phyloP scores from a whole-genome alignment of 2,888 invertebrate genomes.

The Limnephilus lunatus region DNA sequence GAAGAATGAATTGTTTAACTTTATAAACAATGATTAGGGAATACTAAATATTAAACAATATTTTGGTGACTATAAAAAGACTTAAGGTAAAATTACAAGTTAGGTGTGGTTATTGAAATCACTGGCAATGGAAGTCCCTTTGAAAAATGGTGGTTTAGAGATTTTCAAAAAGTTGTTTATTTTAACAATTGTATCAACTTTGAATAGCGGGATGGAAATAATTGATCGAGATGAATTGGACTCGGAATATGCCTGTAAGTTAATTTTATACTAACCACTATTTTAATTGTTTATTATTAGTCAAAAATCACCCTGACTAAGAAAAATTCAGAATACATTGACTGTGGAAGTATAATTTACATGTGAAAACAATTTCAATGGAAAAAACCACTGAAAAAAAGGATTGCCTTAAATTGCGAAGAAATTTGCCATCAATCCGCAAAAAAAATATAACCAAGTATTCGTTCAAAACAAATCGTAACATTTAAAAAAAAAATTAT shows the following conservation, averaged over 20 bases:
- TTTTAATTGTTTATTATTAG: too few relatives aligned
- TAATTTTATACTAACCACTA: background rate
- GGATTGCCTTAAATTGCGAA: background rate
- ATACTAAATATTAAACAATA: background rate
- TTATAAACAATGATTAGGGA: constrained; percentile 17
- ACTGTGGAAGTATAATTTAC: too few relatives aligned
- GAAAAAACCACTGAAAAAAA: background rate
- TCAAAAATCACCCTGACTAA: too few relatives aligned
- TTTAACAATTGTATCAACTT: background rate
- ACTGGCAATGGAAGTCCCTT: background rate
- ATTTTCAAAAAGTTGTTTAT: background rate
- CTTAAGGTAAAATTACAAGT: too few relatives aligned
- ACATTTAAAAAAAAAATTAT: background rate
- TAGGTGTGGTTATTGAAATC: background rate
- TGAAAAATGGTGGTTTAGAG: background rate
- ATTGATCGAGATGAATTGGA: too few relatives aligned
- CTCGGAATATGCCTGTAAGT: constrained; percentile 9
- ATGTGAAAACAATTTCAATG: too few relatives aligned
- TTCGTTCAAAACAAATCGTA: background rate
- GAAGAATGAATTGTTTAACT: background rate
- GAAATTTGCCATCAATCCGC: background rate
- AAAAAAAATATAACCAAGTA: background rate
- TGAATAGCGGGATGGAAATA: background rate
- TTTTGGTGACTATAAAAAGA: background rate
- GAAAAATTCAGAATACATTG: too few relatives aligned